Evolutionary conservation across 2,888 invertebrate species (phyloP), one percentile per base, ranked within the genome.

Genomic region (Cancer borealis): DNA sequence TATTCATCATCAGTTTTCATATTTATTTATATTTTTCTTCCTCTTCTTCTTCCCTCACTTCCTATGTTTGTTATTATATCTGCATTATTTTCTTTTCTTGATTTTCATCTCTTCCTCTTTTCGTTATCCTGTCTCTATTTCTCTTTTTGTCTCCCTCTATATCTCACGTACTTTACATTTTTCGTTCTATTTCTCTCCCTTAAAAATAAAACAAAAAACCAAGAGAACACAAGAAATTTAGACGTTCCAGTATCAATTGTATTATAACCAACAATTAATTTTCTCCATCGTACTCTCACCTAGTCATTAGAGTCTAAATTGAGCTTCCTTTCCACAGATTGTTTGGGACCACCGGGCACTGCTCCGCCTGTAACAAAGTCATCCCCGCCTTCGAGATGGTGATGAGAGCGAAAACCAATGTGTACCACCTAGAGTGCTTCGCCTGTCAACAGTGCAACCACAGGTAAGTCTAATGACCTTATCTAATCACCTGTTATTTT

Each of bases 361-460:
- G 99, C 97, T 98, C 98, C 96, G 98, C 98, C 95, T 99, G 99
- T 97, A 98, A 98, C 97, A 98, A 98, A 97, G 98, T 98, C 96
- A 99, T 99, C 97, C 98, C 98, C 96, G 98, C 98, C 96, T 98
- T 98, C 97, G 98, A 99, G 97, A 98, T 99, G 98, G 98, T 99
- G 96, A 99, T 99, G 99, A 97, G 98, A 96, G 98, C 98, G 96
- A 98, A 98, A 97, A 98, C 98, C 96, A 98, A 98, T 97, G 98
- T 99, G 96, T 99, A 99, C 97, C 99, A 99, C 97, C 97, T 99
- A 97, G 98, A 99, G 97, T 99, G 99, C 97, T 99, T 99, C 97
- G 98, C 98, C 96, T 99, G 99, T 97, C 98, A 98, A 97, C 98
- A 98, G 96, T 99, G 98, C 97, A 98, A 98, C 97, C 98, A 98